A percentile compares a stretch with the other conserved stretches of the same genome.
These are phyloP conservation scores for Achlya flavicornis DNA, from an alignment of 2,888 invertebrate genomes.

Conservation along the genomic window DNA sequence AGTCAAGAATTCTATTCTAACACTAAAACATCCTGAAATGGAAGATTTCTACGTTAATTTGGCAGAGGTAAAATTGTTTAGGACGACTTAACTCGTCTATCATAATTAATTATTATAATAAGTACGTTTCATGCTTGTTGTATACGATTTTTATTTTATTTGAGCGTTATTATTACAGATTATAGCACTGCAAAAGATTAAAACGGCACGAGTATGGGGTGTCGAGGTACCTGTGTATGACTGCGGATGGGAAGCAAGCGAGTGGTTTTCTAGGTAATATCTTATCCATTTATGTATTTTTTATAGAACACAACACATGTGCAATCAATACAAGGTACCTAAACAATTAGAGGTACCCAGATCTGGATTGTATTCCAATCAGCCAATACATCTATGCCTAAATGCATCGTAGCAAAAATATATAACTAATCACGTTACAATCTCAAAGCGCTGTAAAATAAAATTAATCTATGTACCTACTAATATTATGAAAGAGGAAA, in stretches of 20 bases:
- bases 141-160: background rate
- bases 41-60: constrained; percentile 82
- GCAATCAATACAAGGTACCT: no score
- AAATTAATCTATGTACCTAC: no score
- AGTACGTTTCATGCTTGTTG: no score
- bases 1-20: constrained; percentile 77
- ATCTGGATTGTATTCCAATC: no score
- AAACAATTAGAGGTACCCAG: no score
- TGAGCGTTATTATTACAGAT: constrained; percentile 43
- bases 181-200: constrained; percentile 48
- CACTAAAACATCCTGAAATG: constrained; percentile 82
- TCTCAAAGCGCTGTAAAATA: no score
- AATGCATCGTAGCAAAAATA: no score
- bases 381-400: no score
- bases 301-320: no score
- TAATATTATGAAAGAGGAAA: no score
- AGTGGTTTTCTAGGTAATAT: constrained; percentile 87
- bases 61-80: constrained; percentile 58
- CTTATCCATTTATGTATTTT: background rate
- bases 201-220: constrained; percentile 83
- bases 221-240: constrained; percentile 85
- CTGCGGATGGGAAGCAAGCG: constrained; percentile 88
- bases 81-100: background rate
- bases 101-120: no score
- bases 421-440: no score